Evolutionary conservation across 2,888 invertebrate genomes (phyloP), one percentile per base, ranked within the genome.

Genomic region (Trachelus iudaicus): DNA sequence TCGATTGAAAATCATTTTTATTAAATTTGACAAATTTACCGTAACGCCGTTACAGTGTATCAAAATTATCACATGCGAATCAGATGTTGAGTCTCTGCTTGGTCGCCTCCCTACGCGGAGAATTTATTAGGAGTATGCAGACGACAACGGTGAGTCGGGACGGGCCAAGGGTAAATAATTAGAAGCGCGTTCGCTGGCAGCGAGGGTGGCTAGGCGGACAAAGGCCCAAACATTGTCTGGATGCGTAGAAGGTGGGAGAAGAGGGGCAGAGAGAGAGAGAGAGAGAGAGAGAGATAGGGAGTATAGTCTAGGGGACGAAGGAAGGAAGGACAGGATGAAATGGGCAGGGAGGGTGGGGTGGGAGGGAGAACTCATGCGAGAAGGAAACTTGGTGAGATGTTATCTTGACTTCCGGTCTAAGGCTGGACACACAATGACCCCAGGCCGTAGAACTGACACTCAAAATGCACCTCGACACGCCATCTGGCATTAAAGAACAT

Each of bases 61-160:
- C 40, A 34, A 69, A 77, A 75, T 75, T 76, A 75, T 76, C 78
- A 69, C 75, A 33, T 73, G 71, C 56, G 78, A 78, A 78, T 76
- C 71, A 76, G 56, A 78, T 68, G 68, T 78, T 73, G 34, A 69
- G 77, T 23, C n/a, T 40, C 74, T 34, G 73, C 69, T 73, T 56
- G 77, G 76, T 75, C 56, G 79, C 73, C 82, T 82, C 78, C 78
- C 73, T 76, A 76, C 76, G 73, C 31, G 77, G 74, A 80, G 81
- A 81, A 86, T 87, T 87, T 87, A 87, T 88, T 85, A 85, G 88
- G 78, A 81, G 83, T 77, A 83, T 88, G 87, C 81, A 80, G 79
- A 71, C 82, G 88, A 88, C 85, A 86, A 82, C 75, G 83, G 80
- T 79, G 80, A 81, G 80, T 77, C 82, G 75, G 80, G 78, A 77